phyloP scores from a whole-genome alignment of 2,888 invertebrate genomes.

The Aphidius colemani region DNA sequence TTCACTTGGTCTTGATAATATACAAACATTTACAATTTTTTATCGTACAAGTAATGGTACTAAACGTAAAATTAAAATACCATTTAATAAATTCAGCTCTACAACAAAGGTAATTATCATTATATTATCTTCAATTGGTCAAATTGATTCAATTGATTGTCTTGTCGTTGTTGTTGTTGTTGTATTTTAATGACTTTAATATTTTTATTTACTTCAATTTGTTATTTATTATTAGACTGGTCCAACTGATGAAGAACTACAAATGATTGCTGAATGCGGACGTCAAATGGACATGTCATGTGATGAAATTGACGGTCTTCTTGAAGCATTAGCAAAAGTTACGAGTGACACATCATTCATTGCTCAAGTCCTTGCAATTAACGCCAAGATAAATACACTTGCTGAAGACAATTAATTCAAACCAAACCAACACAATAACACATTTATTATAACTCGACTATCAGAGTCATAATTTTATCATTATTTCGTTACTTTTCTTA shows the following conservation, averaged over 20 bases:
- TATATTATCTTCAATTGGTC: neutral
- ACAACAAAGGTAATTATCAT: constrained; percentile 62
- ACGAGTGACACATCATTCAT: constrained; percentile 75
- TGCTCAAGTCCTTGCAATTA: constrained; percentile 77
- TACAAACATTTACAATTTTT: constrained; percentile 73
- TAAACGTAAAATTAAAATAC: constrained; percentile 71
- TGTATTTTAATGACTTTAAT: constrained; percentile 13
- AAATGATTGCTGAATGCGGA: constrained; percentile 72
- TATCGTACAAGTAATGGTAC: constrained; percentile 72
- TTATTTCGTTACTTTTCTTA: too few species aligned
- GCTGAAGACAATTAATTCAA: constrained; percentile 72
- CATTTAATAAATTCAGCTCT: constrained; percentile 72
- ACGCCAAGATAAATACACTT: constrained; percentile 78
- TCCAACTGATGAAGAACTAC: constrained; percentile 61
- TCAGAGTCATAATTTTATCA: too few species aligned
- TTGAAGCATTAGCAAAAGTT: constrained; percentile 70
- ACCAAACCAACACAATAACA: constrained; percentile 24
- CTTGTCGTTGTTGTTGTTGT: neutral
- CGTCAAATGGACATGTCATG: constrained; percentile 72
- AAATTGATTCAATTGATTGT: too few species aligned
- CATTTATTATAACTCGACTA: too few species aligned
- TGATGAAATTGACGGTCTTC: constrained; percentile 67
- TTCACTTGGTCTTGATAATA: constrained; percentile 67
- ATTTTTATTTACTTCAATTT: constrained; percentile 15
- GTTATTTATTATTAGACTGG: constrained; percentile 43